These are phyloP conservation scores for Mus pahari DNA, from an alignment of 2,113 vertebrate species.

Conservation along the genomic window DNA sequence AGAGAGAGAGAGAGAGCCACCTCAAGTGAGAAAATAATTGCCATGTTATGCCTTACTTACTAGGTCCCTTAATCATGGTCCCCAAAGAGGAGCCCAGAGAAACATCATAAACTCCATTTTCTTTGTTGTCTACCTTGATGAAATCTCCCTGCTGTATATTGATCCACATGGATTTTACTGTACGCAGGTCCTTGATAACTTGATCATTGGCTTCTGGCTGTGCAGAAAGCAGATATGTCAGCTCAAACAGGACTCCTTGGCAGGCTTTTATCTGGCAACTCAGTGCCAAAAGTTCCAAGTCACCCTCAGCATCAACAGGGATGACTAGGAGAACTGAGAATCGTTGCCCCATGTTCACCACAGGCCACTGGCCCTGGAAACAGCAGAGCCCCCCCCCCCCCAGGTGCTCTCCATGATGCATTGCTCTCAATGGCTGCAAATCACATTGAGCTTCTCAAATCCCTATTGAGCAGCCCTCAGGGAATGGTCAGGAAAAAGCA, in stretches of 20 bases:
- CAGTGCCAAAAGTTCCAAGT: slow-evolving; percentile 29
- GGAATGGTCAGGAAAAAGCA: not conserved
- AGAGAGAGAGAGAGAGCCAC: too few relatives aligned
- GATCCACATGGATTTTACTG: slow-evolving; percentile 62
- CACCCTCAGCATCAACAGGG: not conserved
- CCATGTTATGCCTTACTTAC: not conserved
- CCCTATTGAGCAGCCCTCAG: not conserved
- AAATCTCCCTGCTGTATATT: slow-evolving; percentile 60
- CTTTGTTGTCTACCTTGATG: not conserved
- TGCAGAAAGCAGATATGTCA: slow-evolving; percentile 55
- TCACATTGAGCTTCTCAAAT: not conserved
- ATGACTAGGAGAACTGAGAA: slow-evolving; percentile 70
- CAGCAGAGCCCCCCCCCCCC: not conserved
- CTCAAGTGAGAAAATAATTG: not conserved
- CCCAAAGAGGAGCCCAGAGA: not conserved
- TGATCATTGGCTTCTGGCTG: slow-evolving; percentile 71
- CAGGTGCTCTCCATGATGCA: not conserved
- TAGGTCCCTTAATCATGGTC: not conserved
- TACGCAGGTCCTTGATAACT: slow-evolving; percentile 62
- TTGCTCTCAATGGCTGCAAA: not conserved
- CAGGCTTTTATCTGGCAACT: slow-evolving; percentile 58
- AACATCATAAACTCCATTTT: not conserved
- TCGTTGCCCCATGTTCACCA: not conserved
- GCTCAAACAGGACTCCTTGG: slow-evolving; percentile 19
- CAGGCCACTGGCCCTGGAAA: slow-evolving; percentile 3